Evolutionary conservation across 1,140 invertebrate genomes (phyloP), one percentile per base, ranked within the genome.

Genomic region (Apocrypta bakeri): DNA sequence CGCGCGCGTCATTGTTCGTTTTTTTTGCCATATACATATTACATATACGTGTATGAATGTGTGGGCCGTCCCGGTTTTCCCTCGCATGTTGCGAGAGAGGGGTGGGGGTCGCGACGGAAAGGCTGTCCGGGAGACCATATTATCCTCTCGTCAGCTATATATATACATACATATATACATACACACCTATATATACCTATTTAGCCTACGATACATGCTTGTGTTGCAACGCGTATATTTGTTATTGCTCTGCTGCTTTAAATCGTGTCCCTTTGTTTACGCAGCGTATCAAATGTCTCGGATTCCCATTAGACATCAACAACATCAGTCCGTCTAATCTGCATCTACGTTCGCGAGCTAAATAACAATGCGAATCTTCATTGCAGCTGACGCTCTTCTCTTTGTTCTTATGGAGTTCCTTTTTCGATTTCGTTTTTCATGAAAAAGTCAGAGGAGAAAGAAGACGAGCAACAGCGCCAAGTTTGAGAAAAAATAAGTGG

Each of bases 391-490:
- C 21, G 48, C 48, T 56, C 14, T 21, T 56, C 29, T 24, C 25
- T 76, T 37, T 69, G 33, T 78, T 69, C 63, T 40, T 33, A 25
- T 9, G 69, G 21, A 37, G 40, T 64, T 56, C 14, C 2, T 17
- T 24, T 17, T 42, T n/a, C 6, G 33, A 72, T 24, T 72, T 37
- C 14, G 48, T 17, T 56, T 6, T 56, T 1, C 48, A 11, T 2
- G 27, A 11, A 33, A 40, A 27, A 64, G n/a, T 29, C 11, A 21
- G 33, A 33, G 40, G 40, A 56, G 14, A 14, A 14, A 42, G 56
- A 73, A 11, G 73, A 24, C 42, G 14, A 81, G 79, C 73, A 12
- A 76, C 56, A 76, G 48, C 33, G 21, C 21, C 68, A 17, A 14
- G 61, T 24, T 17, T 17, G 33, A 56, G 40, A 79, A 11, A 68